Conservation (phyloP, 2,888 invertebrate genomes). For the Ashinkailepas kermadecensis region DNA sequence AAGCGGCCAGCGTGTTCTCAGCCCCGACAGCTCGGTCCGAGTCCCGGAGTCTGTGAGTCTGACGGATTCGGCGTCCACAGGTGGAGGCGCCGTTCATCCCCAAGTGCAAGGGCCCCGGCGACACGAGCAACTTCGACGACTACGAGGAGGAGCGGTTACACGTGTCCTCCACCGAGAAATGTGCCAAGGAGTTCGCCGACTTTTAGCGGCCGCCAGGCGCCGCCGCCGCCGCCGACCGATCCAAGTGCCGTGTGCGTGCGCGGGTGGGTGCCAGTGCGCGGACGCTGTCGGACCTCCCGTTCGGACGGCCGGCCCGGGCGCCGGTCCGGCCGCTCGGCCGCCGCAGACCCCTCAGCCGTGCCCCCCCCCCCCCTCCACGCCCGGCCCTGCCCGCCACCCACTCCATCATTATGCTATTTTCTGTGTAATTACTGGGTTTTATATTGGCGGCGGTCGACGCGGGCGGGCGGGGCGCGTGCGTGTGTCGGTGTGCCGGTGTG, state of each 20-base stretch:
- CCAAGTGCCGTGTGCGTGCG: constrained; percentile 6
- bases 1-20: no score
- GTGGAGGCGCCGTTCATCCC: constrained; percentile 99
- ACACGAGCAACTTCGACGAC: constrained; percentile 99
- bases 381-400: not conserved
- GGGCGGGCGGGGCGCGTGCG: not conserved
- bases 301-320: no score
- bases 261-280: not conserved
- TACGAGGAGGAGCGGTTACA: constrained; percentile 98
- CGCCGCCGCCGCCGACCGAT: not conserved
- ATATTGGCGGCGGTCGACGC: not conserved
- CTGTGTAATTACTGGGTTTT: constrained; percentile 15
- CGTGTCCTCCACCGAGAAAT: constrained; percentile 98
- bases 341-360: not conserved
- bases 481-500: not conserved
- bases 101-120: constrained; percentile 96
- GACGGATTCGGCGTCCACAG: constrained; percentile 39
- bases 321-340: not conserved
- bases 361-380: not conserved
- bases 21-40: no score
- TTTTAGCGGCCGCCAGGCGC: constrained; percentile 48
- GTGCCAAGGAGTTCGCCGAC: constrained; percentile 99
- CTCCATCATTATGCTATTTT: constrained; percentile 1
- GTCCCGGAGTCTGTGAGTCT: no score
- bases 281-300: no score